These are phyloP conservation scores for Sylvicola cinctus DNA, from an alignment of 2,888 invertebrate species.

Conservation along the genomic window DNA sequence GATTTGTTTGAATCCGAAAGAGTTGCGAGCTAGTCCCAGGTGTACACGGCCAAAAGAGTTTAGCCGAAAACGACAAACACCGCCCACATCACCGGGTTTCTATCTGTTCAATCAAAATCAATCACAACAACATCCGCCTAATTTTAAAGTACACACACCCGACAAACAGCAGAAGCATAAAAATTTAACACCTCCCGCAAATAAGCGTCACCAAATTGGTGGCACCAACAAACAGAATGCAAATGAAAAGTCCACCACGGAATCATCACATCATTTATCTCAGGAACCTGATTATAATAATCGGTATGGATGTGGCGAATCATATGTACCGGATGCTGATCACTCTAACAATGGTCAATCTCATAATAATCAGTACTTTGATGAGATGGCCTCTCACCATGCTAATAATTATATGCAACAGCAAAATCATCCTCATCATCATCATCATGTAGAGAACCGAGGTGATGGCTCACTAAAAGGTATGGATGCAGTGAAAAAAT, in stretches of 20 bases:
- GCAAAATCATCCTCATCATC: neutral
- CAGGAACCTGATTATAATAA: too few relatives aligned
- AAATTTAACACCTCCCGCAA: conserved; percentile 10
- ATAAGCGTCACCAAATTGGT: conserved; percentile 16
- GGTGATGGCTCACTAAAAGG: too few relatives aligned
- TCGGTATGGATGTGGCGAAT: too few relatives aligned
- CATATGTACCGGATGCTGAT: too few relatives aligned
- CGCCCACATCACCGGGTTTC: conserved; percentile 1
- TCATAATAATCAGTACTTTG: too few relatives aligned
- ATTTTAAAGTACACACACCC: neutral
- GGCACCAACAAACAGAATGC: conserved; percentile 20
- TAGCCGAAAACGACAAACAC: conserved; percentile 8
- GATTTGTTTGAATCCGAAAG: conserved; percentile 33
- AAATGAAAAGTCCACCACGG: too few relatives aligned
- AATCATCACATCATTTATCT: too few relatives aligned
- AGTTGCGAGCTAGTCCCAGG: conserved; percentile 8
- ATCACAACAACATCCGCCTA: conserved; percentile 3
- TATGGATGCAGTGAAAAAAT: too few relatives aligned
- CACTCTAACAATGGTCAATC: too few relatives aligned
- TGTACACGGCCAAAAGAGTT: conserved; percentile 26
- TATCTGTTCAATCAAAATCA: neutral
- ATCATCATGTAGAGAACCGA: neutral
- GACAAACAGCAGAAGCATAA: conserved; percentile 3
- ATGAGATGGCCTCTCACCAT: too few relatives aligned
- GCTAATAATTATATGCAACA: too few relatives aligned